phyloP scores from a whole-genome alignment of 1,140 invertebrate species.

The Metopolophium dirhodum region DNA sequence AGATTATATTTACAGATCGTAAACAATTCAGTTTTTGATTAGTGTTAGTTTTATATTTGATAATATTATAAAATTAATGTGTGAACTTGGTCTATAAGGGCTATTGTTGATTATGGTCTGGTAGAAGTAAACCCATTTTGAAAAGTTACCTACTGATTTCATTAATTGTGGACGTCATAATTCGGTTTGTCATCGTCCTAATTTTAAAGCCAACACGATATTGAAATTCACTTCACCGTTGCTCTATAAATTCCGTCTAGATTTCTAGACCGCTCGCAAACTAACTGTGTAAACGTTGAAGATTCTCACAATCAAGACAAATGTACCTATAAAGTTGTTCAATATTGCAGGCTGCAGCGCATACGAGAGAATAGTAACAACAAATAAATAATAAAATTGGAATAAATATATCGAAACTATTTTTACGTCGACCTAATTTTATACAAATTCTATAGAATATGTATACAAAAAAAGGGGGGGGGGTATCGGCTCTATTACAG shows the following conservation, averaged over 20 bases:
- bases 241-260: neutral
- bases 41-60: neutral
- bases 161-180: neutral
- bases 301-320: neutral
- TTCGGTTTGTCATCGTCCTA: neutral
- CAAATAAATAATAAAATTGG: neutral
- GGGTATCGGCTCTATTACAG: neutral
- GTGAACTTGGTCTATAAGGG: neutral
- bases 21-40: neutral
- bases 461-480: neutral
- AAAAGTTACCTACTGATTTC: neutral
- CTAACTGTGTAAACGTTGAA: neutral
- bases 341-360: neutral
- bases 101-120: neutral
- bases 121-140: neutral
- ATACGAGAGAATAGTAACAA: neutral
- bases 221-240: neutral
- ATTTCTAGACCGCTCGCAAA: neutral
- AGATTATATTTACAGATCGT: neutral
- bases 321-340: too few species aligned
- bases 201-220: neutral
- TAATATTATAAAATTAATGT: neutral
- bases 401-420: neutral
- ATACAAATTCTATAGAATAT: neutral
- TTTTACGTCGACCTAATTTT: neutral